Evolutionary conservation across 92 coral and sea anemone genomes (phyloP).

Genomic region (Porites cylindrica): DNA sequence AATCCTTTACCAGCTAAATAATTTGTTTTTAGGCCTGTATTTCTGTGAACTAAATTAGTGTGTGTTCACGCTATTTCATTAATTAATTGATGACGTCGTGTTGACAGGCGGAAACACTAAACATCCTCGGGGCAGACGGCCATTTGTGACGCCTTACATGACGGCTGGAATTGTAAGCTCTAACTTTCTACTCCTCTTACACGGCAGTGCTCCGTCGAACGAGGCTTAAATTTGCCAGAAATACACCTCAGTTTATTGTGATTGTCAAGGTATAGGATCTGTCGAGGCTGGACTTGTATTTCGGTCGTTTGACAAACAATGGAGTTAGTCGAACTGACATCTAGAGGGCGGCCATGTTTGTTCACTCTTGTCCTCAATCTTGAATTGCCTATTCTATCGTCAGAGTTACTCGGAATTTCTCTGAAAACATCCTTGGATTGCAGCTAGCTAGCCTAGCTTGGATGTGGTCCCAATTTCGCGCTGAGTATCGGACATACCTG

Average conservation of each 20-base stretch:
- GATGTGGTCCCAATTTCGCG: background rate
- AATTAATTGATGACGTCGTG: slow-evolving; percentile 86
- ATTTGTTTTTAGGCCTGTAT: slow-evolving; percentile 25
- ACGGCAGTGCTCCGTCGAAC: background rate
- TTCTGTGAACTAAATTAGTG: slow-evolving; percentile 66
- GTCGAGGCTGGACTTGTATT: background rate
- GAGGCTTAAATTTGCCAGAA: background rate
- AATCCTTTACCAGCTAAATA: background rate
- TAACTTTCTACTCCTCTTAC: slow-evolving; percentile 2
- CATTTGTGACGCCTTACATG: slow-evolving; percentile 57
- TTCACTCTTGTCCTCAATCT: slow-evolving; percentile 11
- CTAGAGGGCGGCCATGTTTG: slow-evolving; percentile 52
- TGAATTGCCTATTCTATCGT: slow-evolving; percentile 19
- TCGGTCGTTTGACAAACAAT: background rate
- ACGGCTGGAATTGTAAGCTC: slow-evolving; percentile 2
- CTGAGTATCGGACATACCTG: background rate
- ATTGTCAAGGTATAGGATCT: slow-evolving; percentile 4
- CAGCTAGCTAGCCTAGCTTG: background rate
- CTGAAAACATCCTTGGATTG: background rate
- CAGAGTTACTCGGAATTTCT: background rate
- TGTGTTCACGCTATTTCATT: slow-evolving; percentile 70
- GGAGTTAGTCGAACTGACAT: slow-evolving; percentile 21
- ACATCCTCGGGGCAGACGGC: slow-evolving; percentile 49
- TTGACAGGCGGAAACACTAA: slow-evolving; percentile 81
- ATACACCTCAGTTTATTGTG: slow-evolving; percentile 25